phyloP scores from a whole-genome alignment of 2,113 vertebrate genomes.

The Heloderma charlesbogerti region DNA sequence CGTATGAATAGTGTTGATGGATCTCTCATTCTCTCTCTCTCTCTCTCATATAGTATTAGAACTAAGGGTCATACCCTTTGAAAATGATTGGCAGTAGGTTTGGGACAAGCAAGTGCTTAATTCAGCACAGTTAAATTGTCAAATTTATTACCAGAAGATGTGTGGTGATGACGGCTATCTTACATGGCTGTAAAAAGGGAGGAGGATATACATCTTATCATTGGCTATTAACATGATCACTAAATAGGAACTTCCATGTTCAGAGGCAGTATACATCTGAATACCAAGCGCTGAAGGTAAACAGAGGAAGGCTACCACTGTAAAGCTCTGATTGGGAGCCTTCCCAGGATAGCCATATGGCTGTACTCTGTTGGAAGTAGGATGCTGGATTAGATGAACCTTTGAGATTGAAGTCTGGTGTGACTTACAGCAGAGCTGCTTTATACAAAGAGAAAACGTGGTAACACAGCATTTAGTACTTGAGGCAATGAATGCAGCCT shows the following conservation, averaged over 20 bases:
- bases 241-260: not conserved
- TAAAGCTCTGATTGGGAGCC: not conserved
- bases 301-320: not conserved
- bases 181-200: not conserved
- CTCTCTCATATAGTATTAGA: not conserved
- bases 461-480: no score
- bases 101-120: not conserved
- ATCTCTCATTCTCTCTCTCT: not conserved
- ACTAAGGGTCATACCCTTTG: not conserved
- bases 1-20: not conserved
- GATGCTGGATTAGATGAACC: not conserved
- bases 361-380: not conserved
- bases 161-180: not conserved
- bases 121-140: not conserved
- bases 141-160: not conserved
- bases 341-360: not conserved
- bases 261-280: not conserved
- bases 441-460: no score
- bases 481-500: no score
- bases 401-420: not conserved
- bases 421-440: no score
- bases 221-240: not conserved
- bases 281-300: not conserved
- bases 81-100: not conserved
- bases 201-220: not conserved